Evolutionary conservation across 2,797 vertebrate species (phyloP), one percentile per base, ranked within the genome.

Genomic region (Remorina albescens): DNA sequence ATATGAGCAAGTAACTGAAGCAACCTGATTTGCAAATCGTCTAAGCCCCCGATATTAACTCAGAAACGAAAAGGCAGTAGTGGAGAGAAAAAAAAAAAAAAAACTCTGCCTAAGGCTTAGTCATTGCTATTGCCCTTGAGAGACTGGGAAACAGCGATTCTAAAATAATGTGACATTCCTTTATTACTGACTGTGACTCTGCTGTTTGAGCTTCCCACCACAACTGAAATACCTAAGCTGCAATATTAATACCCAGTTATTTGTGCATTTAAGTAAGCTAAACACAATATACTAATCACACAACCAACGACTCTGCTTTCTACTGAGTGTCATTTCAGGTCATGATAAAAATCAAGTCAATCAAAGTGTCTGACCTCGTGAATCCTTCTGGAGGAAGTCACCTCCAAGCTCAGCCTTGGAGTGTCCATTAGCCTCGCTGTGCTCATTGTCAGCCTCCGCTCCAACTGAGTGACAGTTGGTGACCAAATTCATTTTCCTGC

Each of bases 61-160:
- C 46, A 19, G 74, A 75, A 26, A 81, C 55, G 67, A 65, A 81
- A 74, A 84, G 58, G 67, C 58, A 78, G 39, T 57, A 60, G 19
- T 25, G 30, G n/a, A n/a, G n/a, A n/a, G n/a, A n/a, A n/a, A 53
- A 64, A 74, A 64, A 67, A 74, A 65, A 67, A 54, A 53, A 51
- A 19, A 81, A 58, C 65, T 60, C 61, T 25, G 76, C 82, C 80
- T 46, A 10, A 66, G 71, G 82, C 78, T 80, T 74, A 84, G 78
- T 89, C 84, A 90, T 91, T 91, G 83, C 32, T 5, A 30, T 71
- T 90, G 80, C 74, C 86, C 86, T 89, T 88, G 80, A 88, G 84
- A 77, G 74, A 85, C 21, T 53, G 26, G 47, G 58, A 82, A 84
- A 76, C 54, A 67, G 51, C 44, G 58, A 68, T 72, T 86, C 34